Evolutionary conservation across 2,888 invertebrate species (phyloP), one percentile per base, ranked within the genome.

Genomic region (Bellardia bayeri): DNA sequence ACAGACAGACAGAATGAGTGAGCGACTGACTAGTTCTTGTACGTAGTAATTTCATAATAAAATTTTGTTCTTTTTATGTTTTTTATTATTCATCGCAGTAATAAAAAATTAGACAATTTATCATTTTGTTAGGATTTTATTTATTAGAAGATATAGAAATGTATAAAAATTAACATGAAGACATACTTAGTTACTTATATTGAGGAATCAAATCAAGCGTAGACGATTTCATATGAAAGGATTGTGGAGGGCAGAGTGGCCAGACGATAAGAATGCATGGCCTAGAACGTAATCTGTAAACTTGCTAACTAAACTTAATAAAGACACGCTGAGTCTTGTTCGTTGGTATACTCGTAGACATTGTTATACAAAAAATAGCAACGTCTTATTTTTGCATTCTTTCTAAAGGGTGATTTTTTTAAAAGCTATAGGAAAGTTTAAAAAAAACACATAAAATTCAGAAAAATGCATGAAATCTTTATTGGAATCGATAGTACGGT

Each of bases 81-180:
- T 72, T 61, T 82, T 84, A 74, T 69, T 87, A 85, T 87, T 85
- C 85, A 79, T 79, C 37, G 68, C 68, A 42, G 85, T 69, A 72
- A 87, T 85, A 87, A 87, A 85, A 87, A 78, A 85, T 87, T 87
- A 85, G 82, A 82, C 82, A 85, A 87, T 87, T 82, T 87, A 87
- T 87, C 87, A 87, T 87, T 87, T 85, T 16, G 81, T 84, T 87
- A 51, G 45, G 23, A 81, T 68, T 84, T 81, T 78, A 81, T 82
- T 78, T 86, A 63, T 81, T 63, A 75, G 74, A 82, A 72, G 30
- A 74, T 72, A 82, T 30, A 45, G n/a, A 63, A 61, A 63, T 78
- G 40, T 54, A n/a, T 23, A 33, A 68, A 56, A 56, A 9, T 7
- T 11, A 16, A 61, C 33, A 61, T 33, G 69, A 63, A 69, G 42